Evolutionary conservation across 2,113 vertebrate species (phyloP).

Genomic region (Urocolius indicus): DNA sequence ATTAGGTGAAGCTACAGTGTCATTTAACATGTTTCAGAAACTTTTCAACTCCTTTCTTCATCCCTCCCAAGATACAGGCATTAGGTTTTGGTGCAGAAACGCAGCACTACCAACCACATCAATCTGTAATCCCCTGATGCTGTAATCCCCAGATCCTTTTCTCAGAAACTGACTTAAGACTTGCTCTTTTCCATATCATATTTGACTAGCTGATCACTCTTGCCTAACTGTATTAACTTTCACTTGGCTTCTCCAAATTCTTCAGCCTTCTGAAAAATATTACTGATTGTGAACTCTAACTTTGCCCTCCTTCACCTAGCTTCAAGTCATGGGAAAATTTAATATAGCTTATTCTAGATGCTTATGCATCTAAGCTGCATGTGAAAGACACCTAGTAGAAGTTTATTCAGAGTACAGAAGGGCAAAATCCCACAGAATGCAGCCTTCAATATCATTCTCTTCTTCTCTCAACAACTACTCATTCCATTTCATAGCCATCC

Average conservation of each 20-base stretch:
- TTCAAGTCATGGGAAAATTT: background rate
- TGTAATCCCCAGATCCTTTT: background rate
- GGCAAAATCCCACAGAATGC: background rate
- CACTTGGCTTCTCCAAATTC: background rate
- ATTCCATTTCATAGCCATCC: background rate
- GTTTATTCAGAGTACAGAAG: background rate
- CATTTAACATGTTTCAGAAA: background rate
- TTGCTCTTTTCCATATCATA: background rate
- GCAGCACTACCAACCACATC: fast-evolving
- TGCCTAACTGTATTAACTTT: background rate
- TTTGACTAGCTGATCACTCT: background rate
- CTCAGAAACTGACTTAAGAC: fast-evolving
- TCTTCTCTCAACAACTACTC: background rate
- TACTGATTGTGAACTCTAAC: background rate
- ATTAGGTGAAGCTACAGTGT: fast-evolving
- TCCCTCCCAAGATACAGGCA: background rate
- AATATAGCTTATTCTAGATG: background rate
- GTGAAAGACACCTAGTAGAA: background rate
- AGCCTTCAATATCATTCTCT: background rate
- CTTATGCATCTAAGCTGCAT: background rate
- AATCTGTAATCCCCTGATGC: background rate
- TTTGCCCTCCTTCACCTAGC: background rate
- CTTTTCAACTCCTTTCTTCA: background rate
- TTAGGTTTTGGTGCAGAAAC: background rate
- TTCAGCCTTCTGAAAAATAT: background rate